Conservation (phyloP, 1,140 invertebrate genomes). For the Telenomus remus region DNA sequence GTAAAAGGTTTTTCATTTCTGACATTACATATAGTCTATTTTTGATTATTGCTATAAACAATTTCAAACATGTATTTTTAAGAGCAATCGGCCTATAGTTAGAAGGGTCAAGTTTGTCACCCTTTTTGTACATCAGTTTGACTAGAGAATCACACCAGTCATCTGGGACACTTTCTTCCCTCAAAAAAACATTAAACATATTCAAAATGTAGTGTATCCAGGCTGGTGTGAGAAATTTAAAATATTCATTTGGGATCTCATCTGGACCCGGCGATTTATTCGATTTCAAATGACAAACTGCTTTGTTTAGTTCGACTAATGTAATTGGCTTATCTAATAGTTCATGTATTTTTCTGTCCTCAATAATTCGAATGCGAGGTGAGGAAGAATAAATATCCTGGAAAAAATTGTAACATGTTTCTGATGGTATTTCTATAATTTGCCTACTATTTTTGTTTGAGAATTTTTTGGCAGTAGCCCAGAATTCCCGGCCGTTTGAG, state of each 20-base stretch:
- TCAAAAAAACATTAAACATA: conserved; percentile 1
- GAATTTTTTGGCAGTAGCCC: conserved; percentile 7
- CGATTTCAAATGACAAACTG: neutral
- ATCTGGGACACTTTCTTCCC: neutral
- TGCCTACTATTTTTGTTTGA: neutral
- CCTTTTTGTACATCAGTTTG: conserved; percentile 3
- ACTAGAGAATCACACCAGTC: neutral
- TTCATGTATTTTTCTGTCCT: neutral
- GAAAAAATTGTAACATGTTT: conserved; percentile 3
- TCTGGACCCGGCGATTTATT: neutral
- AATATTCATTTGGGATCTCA: neutral
- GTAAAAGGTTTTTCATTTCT: neutral
- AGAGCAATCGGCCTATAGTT: neutral
- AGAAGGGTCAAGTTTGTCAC: neutral
- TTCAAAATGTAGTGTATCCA: neutral
- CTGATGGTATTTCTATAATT: conserved; percentile 1
- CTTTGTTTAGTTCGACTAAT: neutral
- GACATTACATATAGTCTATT: too few species aligned
- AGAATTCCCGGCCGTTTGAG: conserved; percentile 9
- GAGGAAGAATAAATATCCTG: neutral
- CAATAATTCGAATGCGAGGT: neutral
- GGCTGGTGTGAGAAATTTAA: neutral
- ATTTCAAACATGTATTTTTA: too few species aligned
- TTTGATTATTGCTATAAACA: too few species aligned
- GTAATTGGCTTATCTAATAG: neutral